Percentiles rank a stretch among this genome's conserved stretches.
Evolutionary conservation across 2,113 vertebrate species (phyloP).

Genomic region (Thalassoma bifasciatum): DNA sequence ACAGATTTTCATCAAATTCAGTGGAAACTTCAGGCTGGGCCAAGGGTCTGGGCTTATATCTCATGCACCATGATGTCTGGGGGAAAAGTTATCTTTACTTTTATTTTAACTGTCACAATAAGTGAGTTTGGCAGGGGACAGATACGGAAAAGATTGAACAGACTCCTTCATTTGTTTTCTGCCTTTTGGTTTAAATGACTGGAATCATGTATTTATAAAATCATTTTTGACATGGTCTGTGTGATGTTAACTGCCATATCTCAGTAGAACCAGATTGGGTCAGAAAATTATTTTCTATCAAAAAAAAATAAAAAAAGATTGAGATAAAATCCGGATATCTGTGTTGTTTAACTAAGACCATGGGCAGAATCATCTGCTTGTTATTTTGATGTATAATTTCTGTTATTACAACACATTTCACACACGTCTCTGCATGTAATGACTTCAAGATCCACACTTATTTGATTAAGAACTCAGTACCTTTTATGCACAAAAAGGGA

Average conservation of each 20-base stretch:
- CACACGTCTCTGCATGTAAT: neutral
- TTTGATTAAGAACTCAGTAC: constrained; percentile 28
- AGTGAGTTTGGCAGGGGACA: neutral
- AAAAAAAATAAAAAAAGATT: no score
- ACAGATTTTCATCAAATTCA: neutral
- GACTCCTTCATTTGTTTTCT: neutral
- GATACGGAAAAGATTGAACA: neutral
- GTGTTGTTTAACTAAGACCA: no score
- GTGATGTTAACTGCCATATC: neutral
- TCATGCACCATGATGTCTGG: neutral
- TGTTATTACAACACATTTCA: neutral
- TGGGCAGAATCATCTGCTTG: no score
- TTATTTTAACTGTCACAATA: neutral
- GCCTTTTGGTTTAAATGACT: neutral
- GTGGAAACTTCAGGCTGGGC: neutral
- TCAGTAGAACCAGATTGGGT: neutral
- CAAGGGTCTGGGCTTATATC: neutral
- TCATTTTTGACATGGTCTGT: neutral
- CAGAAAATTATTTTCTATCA: neutral
- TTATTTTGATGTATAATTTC: neutral
- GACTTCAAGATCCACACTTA: constrained; percentile 10
- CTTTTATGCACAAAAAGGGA: constrained; percentile 28
- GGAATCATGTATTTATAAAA: neutral
- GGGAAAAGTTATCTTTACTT: neutral
- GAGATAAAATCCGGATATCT: neutral